phyloP scores from a whole-genome alignment of 2,113 vertebrate genomes.

The Alosa alosa region DNA sequence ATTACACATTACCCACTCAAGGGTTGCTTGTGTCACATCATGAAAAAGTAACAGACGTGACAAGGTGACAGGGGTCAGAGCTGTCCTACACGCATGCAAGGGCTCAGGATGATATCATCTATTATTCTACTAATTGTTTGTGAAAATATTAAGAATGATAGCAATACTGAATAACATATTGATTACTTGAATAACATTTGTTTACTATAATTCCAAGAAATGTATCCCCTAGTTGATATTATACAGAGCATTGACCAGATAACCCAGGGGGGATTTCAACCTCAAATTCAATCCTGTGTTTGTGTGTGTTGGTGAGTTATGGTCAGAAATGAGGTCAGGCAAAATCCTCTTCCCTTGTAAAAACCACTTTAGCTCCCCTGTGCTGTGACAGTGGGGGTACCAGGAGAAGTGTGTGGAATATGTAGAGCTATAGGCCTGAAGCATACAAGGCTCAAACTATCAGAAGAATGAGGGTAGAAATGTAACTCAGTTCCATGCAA shows the following conservation, averaged over 20 bases:
- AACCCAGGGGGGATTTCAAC: slow-evolving; percentile 30
- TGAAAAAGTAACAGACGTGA: not conserved
- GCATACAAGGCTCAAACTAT: not conserved
- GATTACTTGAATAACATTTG: not conserved
- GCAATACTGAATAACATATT: not conserved
- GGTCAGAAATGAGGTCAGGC: slow-evolving; percentile 43
- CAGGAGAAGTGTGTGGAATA: not conserved
- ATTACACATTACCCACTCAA: not conserved
- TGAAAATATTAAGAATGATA: not conserved
- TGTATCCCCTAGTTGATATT: slow-evolving; percentile 22
- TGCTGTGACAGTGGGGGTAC: not conserved
- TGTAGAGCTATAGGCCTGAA: not conserved
- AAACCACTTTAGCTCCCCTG: slow-evolving; percentile 10
- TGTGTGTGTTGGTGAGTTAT: slow-evolving; percentile 18
- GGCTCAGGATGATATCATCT: not conserved
- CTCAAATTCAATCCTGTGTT: slow-evolving; percentile 23
- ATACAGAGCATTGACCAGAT: slow-evolving; percentile 4
- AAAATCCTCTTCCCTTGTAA: slow-evolving; percentile 32
- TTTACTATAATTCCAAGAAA: slow-evolving; percentile 6
- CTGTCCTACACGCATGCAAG: not conserved
- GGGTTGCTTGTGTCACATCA: not conserved
- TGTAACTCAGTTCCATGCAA: not conserved
- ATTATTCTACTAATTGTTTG: not conserved
- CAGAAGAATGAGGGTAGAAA: not conserved
- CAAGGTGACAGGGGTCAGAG: not conserved